Conservation (phyloP, 2,113 vertebrate species). For the Bos indicus region DNA sequence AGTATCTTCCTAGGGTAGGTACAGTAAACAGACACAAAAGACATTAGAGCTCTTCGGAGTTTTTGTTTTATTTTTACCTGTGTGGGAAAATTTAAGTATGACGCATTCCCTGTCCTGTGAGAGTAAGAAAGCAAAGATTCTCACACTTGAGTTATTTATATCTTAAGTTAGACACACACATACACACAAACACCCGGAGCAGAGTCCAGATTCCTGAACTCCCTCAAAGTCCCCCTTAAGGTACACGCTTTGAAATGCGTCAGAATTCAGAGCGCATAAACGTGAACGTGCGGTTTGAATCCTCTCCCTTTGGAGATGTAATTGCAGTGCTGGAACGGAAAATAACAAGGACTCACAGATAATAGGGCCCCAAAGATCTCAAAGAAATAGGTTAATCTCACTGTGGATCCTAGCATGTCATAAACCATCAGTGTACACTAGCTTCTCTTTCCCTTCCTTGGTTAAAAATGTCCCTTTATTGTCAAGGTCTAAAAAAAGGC, state of each 20-base stretch:
- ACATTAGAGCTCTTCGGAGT: not conserved
- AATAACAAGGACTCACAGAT: slow-evolving; percentile 28
- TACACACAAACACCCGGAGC: not conserved
- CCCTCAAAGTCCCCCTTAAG: not conserved
- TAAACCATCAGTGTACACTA: slow-evolving; percentile 44
- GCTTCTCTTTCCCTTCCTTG: slow-evolving; percentile 39
- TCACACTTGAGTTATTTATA: not conserved
- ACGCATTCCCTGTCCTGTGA: not conserved
- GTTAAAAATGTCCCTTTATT: slow-evolving; percentile 63
- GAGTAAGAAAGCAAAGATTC: not conserved
- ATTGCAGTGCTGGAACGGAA: not conserved
- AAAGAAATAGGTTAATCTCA: slow-evolving; percentile 58
- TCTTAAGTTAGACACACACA: not conserved
- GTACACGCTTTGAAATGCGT: not conserved
- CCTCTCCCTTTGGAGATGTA: slow-evolving; percentile 7
- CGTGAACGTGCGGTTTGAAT: not conserved
- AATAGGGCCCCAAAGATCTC: slow-evolving; percentile 31
- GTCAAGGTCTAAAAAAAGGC: slow-evolving; percentile 64
- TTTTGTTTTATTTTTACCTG: not conserved
- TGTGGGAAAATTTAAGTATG: not conserved
- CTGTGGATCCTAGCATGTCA: slow-evolving; percentile 42
- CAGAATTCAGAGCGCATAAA: slow-evolving; percentile 4
- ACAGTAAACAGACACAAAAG: not conserved
- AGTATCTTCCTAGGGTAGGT: not conserved
- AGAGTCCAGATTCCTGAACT: not conserved